Percentiles rank a stretch among this genome's conserved stretches.
Conservation (phyloP, 2,113 vertebrate species). For the Motacilla alba region DNA sequence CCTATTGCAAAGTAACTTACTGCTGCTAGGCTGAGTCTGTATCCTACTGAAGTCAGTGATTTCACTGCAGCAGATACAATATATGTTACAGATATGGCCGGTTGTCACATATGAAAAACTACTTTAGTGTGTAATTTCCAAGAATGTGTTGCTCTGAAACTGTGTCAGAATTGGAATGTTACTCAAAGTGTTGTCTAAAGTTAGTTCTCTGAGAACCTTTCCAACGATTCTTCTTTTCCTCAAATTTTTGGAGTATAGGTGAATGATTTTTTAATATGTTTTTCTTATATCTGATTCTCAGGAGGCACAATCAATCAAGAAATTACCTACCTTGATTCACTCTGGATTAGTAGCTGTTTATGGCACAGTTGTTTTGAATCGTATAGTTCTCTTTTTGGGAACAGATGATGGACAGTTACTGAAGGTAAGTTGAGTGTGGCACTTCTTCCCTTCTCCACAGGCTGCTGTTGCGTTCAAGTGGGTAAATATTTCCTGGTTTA, state of each 20-base stretch:
- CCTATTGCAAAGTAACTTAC: neutral
- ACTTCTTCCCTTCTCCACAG: neutral
- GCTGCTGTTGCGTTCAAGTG: neutral
- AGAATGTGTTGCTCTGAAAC: neutral
- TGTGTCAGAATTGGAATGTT: neutral
- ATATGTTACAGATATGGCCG: neutral
- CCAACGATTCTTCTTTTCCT: neutral
- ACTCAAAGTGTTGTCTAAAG: neutral
- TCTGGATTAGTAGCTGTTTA: slow-evolving; percentile 82
- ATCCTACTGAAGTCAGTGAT: neutral
- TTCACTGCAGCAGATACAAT: neutral
- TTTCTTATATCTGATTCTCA: slow-evolving; percentile 58
- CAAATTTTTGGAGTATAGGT: neutral
- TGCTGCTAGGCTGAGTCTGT: neutral
- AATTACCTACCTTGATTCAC: slow-evolving; percentile 72
- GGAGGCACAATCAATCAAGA: slow-evolving; percentile 51
- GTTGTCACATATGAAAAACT: neutral
- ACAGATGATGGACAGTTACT: slow-evolving; percentile 86
- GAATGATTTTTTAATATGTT: slow-evolving; percentile 15
- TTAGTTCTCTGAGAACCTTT: neutral
- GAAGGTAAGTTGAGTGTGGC: slow-evolving; percentile 76
- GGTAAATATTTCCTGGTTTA: neutral
- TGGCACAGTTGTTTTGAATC: slow-evolving; percentile 76
- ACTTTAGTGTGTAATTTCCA: neutral
- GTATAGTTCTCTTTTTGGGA: slow-evolving; percentile 83